Base-by-base conservation (phyloP, 1,140 invertebrate species). In the Hydropsyche tenuis region DNA sequence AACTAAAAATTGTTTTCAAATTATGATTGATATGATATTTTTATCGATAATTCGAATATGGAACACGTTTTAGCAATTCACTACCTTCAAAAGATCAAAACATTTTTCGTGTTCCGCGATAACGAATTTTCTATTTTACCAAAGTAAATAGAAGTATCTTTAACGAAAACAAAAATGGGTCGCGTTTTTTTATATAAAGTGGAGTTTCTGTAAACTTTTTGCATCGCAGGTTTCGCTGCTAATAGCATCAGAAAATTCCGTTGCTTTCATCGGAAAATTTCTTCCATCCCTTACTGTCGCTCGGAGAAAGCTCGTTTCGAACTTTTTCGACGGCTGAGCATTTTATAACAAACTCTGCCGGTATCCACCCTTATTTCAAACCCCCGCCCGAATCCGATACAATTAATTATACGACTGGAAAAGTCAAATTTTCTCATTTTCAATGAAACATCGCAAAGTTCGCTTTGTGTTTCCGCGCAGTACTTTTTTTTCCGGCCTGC, bases 371-470 rank as follows among this genome's bases (percentile, higher is more conserved):
- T n/a, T n/a, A n/a, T n/a, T n/a, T n/a, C 51, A 53, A 53, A 53
- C 51, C 22, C 20, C 16, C 51, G 9, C 6, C 3, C 56, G 22
- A 60, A 60, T 60, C 56, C 56, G 56, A 60, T 60, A 60, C 22
- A 60, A 60, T 60, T 60, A 60, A 60, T 60, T 60, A 60, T 60
- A 60, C 56, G 56, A 60, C 56, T 20, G 56, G 56, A 60, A 60
- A 23, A 60, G 56, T 60, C 56, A 60, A 60, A 60, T 60, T 60
- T 60, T 12, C 56, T 11, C 56, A 25, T 60, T 60, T 27, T 60
- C 20, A 27, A 60, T 60, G 48, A 53, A 53, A 53, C 48, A 53
- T 53, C 48, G 48, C n/a, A 20, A 53, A 53, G 48, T 53, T 53
- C 20, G 20, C 20, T 53, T 53, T 20, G 16, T 53, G 16, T 53